These are phyloP conservation scores for Zenarchopterus dispar DNA, from an alignment of 2,797 vertebrate species.

Conservation along the genomic window DNA sequence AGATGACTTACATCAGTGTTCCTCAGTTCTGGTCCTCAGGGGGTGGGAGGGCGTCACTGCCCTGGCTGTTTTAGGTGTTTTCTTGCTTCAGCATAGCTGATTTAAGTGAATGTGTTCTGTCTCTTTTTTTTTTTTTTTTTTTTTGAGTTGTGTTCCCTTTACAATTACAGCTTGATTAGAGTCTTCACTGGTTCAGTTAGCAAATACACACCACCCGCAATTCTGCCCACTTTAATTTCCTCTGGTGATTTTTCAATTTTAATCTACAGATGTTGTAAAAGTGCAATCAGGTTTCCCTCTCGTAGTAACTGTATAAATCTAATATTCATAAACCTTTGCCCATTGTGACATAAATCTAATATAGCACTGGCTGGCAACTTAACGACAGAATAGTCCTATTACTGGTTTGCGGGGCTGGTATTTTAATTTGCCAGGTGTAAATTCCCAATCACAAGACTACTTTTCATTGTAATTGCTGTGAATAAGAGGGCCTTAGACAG, in stretches of 20 bases:
- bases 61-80: too few species aligned
- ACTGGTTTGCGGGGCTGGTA: constrained; percentile 51
- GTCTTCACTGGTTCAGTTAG: constrained; percentile 22
- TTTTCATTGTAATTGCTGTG: constrained; percentile 66
- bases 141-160: background rate
- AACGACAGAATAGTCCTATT: constrained; percentile 51
- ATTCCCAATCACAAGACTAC: constrained; percentile 62
- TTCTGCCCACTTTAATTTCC: constrained; percentile 23
- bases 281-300: constrained; percentile 47
- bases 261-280: constrained; percentile 56
- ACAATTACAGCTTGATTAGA: constrained; percentile 11
- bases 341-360: constrained; percentile 65
- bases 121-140: constrained; percentile 7
- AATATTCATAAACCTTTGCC: constrained; percentile 63
- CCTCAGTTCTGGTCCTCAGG: too few species aligned
- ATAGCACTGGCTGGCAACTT: constrained; percentile 54
- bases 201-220: constrained; percentile 7
- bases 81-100: too few species aligned
- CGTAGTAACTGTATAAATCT: constrained; percentile 61
- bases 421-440: constrained; percentile 61
- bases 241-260: constrained; percentile 40
- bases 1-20: constrained; percentile 4
- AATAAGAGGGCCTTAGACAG: constrained; percentile 34
- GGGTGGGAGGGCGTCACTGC: too few species aligned
- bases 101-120: background rate